These are phyloP conservation scores for Agrilus planipennis DNA, from an alignment of 1,140 invertebrate genomes.

Conservation along the genomic window DNA sequence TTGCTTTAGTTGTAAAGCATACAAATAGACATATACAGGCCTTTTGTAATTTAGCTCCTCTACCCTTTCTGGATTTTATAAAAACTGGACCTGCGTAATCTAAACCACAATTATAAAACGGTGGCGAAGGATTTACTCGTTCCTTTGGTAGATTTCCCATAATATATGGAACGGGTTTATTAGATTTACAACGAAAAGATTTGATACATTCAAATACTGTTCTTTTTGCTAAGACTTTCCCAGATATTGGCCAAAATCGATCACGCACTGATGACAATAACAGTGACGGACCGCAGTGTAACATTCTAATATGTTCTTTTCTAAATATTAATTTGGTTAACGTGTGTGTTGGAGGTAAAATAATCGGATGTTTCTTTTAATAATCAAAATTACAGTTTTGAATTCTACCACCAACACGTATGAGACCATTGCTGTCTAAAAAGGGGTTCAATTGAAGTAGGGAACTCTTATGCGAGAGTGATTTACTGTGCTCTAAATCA, in stretches of 20 bases:
- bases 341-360: constrained; percentile 13
- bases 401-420: neutral
- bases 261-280: constrained; percentile 9
- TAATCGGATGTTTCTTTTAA: constrained; percentile 15
- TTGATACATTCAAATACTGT: constrained; percentile 9
- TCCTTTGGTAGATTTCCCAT: constrained; percentile 29
- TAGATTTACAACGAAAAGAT: constrained; percentile 9
- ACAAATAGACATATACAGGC: too few species aligned
- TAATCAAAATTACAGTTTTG: neutral
- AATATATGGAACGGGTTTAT: constrained; percentile 11
- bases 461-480: too few species aligned
- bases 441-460: too few species aligned
- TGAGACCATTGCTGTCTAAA: neutral
- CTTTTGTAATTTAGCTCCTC: too few species aligned
- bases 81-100: too few species aligned
- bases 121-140: constrained; percentile 17
- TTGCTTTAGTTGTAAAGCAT: too few species aligned
- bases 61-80: too few species aligned
- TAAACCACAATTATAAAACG: constrained; percentile 21
- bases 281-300: constrained; percentile 7
- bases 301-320: constrained; percentile 12
- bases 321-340: constrained; percentile 14
- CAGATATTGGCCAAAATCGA: constrained; percentile 12
- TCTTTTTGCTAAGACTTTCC: constrained; percentile 7
- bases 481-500: too few species aligned